Conservation (phyloP, 2,113 vertebrate species). For the Tretioscincus oriximinensis region DNA sequence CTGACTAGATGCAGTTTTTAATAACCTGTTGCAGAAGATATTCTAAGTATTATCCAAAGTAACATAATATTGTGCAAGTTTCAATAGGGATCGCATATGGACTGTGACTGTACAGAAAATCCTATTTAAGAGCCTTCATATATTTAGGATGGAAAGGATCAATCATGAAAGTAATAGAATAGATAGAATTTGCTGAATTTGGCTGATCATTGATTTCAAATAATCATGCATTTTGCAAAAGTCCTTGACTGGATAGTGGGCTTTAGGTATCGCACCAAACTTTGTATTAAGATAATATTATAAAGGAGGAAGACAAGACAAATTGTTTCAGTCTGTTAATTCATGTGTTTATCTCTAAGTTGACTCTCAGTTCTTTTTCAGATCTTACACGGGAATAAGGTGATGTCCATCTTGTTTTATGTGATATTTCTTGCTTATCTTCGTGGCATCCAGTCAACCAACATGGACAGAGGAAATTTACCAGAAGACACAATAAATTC, state of each 20-base stretch:
- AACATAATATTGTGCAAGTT: no score
- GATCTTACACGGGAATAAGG: conserved; percentile 99
- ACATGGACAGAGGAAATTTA: conserved; percentile 87
- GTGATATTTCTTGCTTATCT: conserved; percentile 97
- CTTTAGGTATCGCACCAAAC: not conserved
- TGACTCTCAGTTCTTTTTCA: conserved; percentile 71
- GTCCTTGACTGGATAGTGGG: not conserved
- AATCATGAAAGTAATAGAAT: no score
- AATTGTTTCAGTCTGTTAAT: not conserved
- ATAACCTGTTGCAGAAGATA: no score
- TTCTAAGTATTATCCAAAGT: no score
- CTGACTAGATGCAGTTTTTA: no score
- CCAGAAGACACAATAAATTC: conserved; percentile 92
- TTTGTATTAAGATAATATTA: not conserved
- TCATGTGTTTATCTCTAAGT: not conserved
- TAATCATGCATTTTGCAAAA: not conserved
- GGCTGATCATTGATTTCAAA: not conserved
- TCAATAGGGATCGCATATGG: not conserved
- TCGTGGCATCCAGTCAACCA: conserved; percentile 92
- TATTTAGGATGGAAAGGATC: not conserved
- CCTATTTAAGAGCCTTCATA: not conserved
- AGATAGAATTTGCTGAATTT: not conserved
- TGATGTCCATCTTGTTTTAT: conserved; percentile 99
- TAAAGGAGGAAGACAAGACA: not conserved
- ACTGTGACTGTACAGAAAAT: not conserved